Evolutionary conservation across 92 coral and sea anemone species (phyloP).

Genomic region (Hydrozoanthus gracilis): DNA sequence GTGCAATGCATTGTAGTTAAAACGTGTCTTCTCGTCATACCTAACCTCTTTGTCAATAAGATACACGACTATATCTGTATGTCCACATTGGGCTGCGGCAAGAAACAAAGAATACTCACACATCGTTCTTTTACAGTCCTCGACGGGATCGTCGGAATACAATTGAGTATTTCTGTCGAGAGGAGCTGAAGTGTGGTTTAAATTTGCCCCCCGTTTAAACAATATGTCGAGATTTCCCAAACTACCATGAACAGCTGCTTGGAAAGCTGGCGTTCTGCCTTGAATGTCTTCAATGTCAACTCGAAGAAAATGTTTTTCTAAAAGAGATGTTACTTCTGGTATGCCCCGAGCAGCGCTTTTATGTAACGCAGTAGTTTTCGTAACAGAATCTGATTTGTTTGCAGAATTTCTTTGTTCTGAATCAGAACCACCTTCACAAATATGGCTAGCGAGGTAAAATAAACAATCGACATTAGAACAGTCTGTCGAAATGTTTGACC

Average conservation of each 20-base stretch:
- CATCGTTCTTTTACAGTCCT: slow-evolving; percentile 47
- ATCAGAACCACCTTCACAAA: slow-evolving; percentile 47
- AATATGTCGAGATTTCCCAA: slow-evolving; percentile 15
- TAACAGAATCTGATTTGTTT: slow-evolving; percentile 41
- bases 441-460: slow-evolving; percentile 61
- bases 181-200: slow-evolving; percentile 29
- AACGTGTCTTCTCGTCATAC: neutral
- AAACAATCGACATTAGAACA: slow-evolving; percentile 31
- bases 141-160: slow-evolving; percentile 27
- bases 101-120: slow-evolving; percentile 61
- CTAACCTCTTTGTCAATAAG: slow-evolving; percentile 30
- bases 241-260: slow-evolving; percentile 51
- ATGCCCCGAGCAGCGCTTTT: slow-evolving; percentile 14
- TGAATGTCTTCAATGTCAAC: slow-evolving; percentile 48
- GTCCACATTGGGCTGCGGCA: slow-evolving; percentile 63
- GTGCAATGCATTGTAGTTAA: slow-evolving; percentile 64
- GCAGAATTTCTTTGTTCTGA: slow-evolving; percentile 4
- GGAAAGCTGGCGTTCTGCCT: slow-evolving; percentile 54
- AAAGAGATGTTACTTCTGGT: slow-evolving; percentile 42
- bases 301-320: slow-evolving; percentile 45
- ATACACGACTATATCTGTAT: slow-evolving; percentile 40
- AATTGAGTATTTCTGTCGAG: slow-evolving; percentile 31
- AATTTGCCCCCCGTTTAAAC: slow-evolving; percentile 55
- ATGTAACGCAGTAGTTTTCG: slow-evolving; percentile 57
- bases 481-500: neutral